Evolutionary conservation across 2,888 invertebrate species (phyloP), one percentile per base, ranked within the genome.

Genomic region (Amphipoea oculea): DNA sequence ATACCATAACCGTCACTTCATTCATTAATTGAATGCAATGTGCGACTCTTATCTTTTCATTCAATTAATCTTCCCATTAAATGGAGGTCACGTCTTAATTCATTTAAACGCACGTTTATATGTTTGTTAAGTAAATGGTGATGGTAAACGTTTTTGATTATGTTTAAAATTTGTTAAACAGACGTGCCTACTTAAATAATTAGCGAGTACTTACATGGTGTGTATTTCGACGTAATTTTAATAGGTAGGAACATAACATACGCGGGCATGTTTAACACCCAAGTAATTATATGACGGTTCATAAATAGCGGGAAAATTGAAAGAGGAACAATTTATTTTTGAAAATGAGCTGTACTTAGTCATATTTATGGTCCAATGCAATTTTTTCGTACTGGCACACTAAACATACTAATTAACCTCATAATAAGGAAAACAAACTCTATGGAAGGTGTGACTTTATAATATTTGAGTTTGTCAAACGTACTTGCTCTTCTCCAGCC

Each of bases 61-160:
- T 94, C 92, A 92, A 94, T 94, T 94, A 94, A 90, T 87, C 89
- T 88, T 88, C 86, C 87, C 88, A 88, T 89, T 90, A 86, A 82
- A 90, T 88, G 88, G 87, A 90, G 90, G 89, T 84, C 87, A 86
- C 81, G 73, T 88, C 65, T 87, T 89, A 90, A 91, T 91, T 90
- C 85, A 82, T 90, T 90, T 87, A 89, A 89, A 88, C 88, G 81
- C 82, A 78, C 79, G 73, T 81, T 70, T 72, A 66, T 73, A 54
- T 80, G 67, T 86, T 88, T 81, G 79, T 54, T 78, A 72, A 81
- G 79, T 84, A 86, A 89, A 83, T 79, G 78, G 66, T 45, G 40
- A 75, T 78, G 72, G 85, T 78, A 87, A 78, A 83, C 80, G 78
- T 73, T 81, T 74, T 83, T 81, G 88, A 71, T 68, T 54, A 78